phyloP scores from a whole-genome alignment of 2,888 invertebrate species.

The Dicranocentrus wangi region DNA sequence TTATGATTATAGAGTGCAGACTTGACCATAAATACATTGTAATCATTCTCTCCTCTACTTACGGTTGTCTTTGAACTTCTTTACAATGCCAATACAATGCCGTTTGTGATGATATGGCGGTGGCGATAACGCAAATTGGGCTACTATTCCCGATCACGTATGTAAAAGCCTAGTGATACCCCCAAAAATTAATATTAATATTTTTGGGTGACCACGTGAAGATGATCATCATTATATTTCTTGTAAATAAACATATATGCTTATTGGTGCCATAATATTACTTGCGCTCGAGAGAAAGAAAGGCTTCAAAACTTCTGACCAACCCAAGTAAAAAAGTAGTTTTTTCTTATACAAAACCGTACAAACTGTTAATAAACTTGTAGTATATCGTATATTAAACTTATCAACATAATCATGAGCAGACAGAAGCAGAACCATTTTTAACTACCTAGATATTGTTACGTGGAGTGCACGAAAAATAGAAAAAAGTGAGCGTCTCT shows the following conservation, averaged over 20 bases:
- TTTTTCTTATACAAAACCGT: constrained; percentile 2
- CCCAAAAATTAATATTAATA: constrained; percentile 18
- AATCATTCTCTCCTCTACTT: background rate
- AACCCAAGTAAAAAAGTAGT: constrained; percentile 28
- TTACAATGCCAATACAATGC: background rate
- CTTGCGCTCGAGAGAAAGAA: background rate
- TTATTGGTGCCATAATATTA: background rate
- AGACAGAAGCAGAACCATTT: constrained; percentile 25
- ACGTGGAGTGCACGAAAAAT: background rate
- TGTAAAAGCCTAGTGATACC: no score
- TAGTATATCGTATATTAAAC: constrained; percentile 23
- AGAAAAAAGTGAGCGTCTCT: constrained; percentile 10
- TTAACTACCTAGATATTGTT: background rate
- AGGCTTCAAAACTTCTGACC: constrained; percentile 31
- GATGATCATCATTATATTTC: constrained; percentile 28
- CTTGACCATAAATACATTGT: no score
- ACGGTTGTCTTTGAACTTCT: constrained; percentile 4
- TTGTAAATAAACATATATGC: background rate
- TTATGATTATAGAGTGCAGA: no score
- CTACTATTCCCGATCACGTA: no score
- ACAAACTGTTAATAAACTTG: background rate
- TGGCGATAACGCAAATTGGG: no score
- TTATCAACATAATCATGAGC: constrained; percentile 42
- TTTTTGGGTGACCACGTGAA: constrained; percentile 39
- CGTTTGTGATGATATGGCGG: background rate